Evolutionary conservation across 2,888 invertebrate species (phyloP).

Genomic region (Pollenia angustigena): DNA sequence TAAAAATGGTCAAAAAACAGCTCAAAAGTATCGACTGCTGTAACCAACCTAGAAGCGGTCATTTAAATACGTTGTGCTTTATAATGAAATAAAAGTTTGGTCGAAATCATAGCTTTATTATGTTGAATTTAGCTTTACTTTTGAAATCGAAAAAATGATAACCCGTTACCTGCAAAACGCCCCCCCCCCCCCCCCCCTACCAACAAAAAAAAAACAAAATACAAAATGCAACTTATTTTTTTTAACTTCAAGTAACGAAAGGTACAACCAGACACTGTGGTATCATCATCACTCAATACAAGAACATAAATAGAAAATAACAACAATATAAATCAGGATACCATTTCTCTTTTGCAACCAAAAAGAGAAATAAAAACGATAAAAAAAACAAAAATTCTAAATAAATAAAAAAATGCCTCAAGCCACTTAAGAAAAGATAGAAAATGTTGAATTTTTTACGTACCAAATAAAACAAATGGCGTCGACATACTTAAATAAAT

Average conservation of each 20-base stretch:
- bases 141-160: too few species aligned
- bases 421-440: constrained; percentile 64
- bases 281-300: constrained; percentile 14
- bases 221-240: background rate
- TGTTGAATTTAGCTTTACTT: too few species aligned
- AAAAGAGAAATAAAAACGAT: background rate
- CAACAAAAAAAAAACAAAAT: background rate
- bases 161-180: background rate
- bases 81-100: too few species aligned
- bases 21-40: too few species aligned
- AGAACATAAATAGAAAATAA: constrained; percentile 45
- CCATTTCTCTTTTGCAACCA: constrained; percentile 18
- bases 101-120: too few species aligned
- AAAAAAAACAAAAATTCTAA: constrained; percentile 3
- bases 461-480: constrained; percentile 67
- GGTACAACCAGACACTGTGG: constrained; percentile 64
- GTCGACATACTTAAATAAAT: constrained; percentile 64
- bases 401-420: constrained; percentile 49
- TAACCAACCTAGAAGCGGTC: too few species aligned
- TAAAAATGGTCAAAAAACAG: too few species aligned
- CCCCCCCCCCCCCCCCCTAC: too few species aligned
- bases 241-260: constrained; percentile 48
- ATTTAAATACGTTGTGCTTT: too few species aligned
- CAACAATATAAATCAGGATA: constrained; percentile 67
- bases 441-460: constrained; percentile 43